Evolutionary conservation across 2,888 invertebrate genomes (phyloP).

Genomic region (Anaspis maculata): DNA sequence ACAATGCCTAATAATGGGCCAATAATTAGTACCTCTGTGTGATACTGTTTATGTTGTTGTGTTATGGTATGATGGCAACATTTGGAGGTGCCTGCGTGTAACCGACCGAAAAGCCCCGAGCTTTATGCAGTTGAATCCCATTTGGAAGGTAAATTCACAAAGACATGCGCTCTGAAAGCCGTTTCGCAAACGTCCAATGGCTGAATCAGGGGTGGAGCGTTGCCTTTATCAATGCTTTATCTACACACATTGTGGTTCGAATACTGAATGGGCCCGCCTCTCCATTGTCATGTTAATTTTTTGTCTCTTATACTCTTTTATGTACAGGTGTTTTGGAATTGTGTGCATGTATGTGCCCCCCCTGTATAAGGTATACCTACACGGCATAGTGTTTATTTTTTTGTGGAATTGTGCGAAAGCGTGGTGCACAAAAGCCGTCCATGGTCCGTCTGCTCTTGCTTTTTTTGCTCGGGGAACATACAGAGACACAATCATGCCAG

Average conservation of each 20-base stretch:
- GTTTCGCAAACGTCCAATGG: conserved; percentile 39
- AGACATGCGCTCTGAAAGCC: too few relatives aligned
- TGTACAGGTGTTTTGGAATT: conserved; percentile 43
- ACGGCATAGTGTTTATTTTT: conserved; percentile 17
- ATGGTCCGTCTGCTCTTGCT: too few relatives aligned
- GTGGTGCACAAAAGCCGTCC: conserved; percentile 15
- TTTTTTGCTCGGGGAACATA: too few relatives aligned
- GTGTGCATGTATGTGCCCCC: too few relatives aligned
- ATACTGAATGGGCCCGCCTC: conserved; percentile 37
- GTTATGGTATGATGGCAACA: conserved; percentile 8
- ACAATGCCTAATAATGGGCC: too few relatives aligned
- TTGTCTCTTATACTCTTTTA: conserved; percentile 41
- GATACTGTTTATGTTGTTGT: conserved; percentile 9
- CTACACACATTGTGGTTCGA: conserved; percentile 38
- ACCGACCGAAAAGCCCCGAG: conserved; percentile 35
- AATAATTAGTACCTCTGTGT: too few relatives aligned
- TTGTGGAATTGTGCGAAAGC: conserved; percentile 19
- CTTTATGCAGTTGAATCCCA: conserved; percentile 30
- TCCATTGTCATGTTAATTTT: conserved; percentile 43
- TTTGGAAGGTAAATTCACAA: conserved; percentile 15
- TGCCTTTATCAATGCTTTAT: conserved; percentile 36
- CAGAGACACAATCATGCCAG: too few relatives aligned
- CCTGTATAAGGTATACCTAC: too few relatives aligned
- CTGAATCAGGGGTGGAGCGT: conserved; percentile 36
- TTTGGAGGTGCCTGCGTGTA: conserved; percentile 29